Conservation (phyloP, 2,113 vertebrate genomes). For the Morone saxatilis region DNA sequence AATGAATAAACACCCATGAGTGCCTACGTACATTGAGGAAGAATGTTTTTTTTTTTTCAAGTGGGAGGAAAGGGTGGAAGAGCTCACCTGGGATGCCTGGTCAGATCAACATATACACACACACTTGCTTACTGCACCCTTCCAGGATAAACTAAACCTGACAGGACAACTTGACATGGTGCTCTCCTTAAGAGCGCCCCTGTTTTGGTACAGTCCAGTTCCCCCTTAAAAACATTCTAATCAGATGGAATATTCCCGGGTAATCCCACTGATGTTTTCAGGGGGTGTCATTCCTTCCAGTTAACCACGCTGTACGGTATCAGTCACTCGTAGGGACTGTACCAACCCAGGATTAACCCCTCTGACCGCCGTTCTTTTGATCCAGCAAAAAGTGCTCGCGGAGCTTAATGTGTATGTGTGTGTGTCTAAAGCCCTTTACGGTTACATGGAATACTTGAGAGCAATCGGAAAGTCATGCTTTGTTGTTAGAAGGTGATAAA, state of each 20-base stretch:
- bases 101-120: background rate
- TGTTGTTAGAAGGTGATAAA: slow-evolving; percentile 45
- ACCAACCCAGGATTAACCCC: slow-evolving; percentile 62
- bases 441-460: background rate
- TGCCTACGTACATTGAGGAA: background rate
- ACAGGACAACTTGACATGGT: background rate
- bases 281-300: slow-evolving; percentile 36
- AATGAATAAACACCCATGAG: slow-evolving; percentile 17
- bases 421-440: background rate
- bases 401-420: background rate
- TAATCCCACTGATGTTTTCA: slow-evolving; percentile 71
- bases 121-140: background rate
- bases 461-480: slow-evolving; percentile 13
- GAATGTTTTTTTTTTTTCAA: background rate
- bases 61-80: background rate
- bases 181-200: background rate
- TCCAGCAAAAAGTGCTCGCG: slow-evolving; percentile 1
- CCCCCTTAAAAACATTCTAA: background rate
- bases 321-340: slow-evolving; percentile 51
- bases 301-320: slow-evolving; percentile 40
- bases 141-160: background rate
- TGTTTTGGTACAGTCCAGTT: slow-evolving; percentile 21
- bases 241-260: slow-evolving; percentile 24
- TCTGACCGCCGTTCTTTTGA: slow-evolving; percentile 49
- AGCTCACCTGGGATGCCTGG: background rate